Conservation (phyloP, 2,113 vertebrate genomes). For the Nicator chloris region DNA sequence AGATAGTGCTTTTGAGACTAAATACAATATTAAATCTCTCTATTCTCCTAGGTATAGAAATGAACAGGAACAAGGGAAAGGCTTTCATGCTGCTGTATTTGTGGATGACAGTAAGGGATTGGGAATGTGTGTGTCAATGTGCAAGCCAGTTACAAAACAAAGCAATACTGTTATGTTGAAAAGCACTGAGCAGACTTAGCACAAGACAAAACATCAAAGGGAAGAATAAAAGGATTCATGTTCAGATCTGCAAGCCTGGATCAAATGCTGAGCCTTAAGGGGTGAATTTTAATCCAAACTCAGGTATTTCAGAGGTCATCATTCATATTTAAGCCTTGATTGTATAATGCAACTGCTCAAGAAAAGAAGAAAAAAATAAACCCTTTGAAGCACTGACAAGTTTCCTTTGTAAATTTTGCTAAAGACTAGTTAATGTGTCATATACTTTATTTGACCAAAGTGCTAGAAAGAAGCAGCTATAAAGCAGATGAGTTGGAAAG, state of each 20-base stretch:
- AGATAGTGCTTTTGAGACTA: constrained; percentile 45
- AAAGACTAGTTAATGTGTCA: not conserved
- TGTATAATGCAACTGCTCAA: not conserved
- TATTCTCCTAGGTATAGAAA: constrained; percentile 29
- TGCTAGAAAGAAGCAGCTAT: not conserved
- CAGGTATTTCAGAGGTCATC: constrained; percentile 17
- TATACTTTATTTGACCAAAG: not conserved
- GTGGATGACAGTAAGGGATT: not conserved
- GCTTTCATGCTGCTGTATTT: not conserved
- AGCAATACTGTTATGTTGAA: constrained; percentile 2
- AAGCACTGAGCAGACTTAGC: constrained; percentile 35
- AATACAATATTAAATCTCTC: constrained; percentile 35
- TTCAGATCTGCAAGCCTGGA: not conserved
- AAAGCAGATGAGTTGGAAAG: not conserved
- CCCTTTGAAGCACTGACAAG: not conserved
- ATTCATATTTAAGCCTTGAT: not conserved
- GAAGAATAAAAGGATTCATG: constrained; percentile 42
- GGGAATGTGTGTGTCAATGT: not conserved
- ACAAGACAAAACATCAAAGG: constrained; percentile 62
- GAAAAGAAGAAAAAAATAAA: not conserved
- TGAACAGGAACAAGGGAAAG: constrained; percentile 10
- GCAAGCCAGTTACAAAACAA: constrained; percentile 6
- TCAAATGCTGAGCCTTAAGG: constrained; percentile 4
- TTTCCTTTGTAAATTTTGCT: constrained; percentile 11
- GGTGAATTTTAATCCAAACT: constrained; percentile 20